Conservation (phyloP, 2,888 invertebrate genomes). For the Xestia xanthographa region DNA sequence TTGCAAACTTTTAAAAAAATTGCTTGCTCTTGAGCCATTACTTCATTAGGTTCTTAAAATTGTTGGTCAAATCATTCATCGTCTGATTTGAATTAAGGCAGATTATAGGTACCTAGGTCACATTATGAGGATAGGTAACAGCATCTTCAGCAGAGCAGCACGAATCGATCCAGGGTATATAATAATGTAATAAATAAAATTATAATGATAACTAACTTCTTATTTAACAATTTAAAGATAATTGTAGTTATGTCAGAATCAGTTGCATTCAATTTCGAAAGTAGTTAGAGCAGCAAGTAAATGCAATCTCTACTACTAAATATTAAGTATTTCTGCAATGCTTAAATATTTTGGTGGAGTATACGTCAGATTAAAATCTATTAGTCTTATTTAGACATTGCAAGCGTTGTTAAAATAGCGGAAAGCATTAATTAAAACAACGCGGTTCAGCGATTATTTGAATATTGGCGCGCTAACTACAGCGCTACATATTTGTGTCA, state of each 20-base stretch:
- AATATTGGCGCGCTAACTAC: constrained; percentile 78
- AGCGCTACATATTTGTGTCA: constrained; percentile 85
- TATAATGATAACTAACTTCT: not conserved
- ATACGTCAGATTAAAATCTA: not conserved
- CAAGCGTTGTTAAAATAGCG: not conserved
- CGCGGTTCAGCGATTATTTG: constrained; percentile 52
- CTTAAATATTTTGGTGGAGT: not conserved
- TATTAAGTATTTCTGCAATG: not conserved
- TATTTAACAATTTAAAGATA: not conserved
- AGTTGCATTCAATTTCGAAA: not conserved
- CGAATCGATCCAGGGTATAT: not conserved
- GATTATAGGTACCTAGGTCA: too few species aligned
- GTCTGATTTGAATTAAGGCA: not conserved
- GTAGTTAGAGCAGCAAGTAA: not conserved
- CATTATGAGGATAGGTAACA: not conserved
- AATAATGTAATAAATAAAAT: not conserved
- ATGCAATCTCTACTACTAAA: not conserved
- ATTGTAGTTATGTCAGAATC: not conserved
- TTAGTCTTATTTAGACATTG: not conserved
- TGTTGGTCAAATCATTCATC: not conserved
- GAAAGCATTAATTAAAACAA: constrained; percentile 7
- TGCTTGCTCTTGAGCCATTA: too few species aligned
- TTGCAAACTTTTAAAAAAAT: too few species aligned
- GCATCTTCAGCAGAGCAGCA: not conserved
- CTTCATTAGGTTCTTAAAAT: too few species aligned